phyloP scores from a whole-genome alignment of 2,888 invertebrate species.

The Amphipoea oculea region DNA sequence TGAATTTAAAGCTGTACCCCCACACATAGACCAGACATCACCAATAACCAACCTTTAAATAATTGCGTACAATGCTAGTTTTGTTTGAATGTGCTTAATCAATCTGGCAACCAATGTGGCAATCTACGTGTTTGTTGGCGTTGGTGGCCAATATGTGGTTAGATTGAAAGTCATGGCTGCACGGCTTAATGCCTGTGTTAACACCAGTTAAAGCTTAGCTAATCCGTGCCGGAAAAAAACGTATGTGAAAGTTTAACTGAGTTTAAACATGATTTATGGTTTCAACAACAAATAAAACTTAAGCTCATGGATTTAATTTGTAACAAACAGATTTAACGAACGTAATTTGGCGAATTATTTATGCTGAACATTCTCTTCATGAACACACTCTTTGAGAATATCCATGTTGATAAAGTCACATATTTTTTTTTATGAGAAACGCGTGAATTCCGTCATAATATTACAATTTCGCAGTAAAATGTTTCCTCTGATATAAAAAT shows the following conservation, averaged over 20 bases:
- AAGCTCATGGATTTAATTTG: constrained; percentile 24
- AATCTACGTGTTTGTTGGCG: constrained; percentile 28
- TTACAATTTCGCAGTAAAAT: constrained; percentile 18
- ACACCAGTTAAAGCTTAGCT: constrained; percentile 52
- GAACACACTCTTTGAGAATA: constrained; percentile 18
- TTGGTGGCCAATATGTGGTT: constrained; percentile 42
- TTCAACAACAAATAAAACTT: constrained; percentile 24
- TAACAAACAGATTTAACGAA: neutral
- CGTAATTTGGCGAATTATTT: constrained; percentile 5
- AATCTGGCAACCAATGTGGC: constrained; percentile 27
- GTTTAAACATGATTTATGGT: constrained; percentile 38
- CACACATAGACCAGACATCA: constrained; percentile 6
- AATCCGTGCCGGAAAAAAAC: constrained; percentile 45
- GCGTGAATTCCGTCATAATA: neutral
- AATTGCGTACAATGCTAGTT: constrained; percentile 8
- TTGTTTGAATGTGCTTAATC: constrained; percentile 5
- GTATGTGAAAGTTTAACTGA: constrained; percentile 25
- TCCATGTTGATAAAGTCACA: neutral
- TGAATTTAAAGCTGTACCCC: constrained; percentile 32
- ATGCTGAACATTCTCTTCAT: neutral
- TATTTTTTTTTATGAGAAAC: neutral
- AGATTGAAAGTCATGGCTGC: constrained; percentile 43
- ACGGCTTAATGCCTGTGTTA: constrained; percentile 48
- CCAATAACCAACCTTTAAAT: constrained; percentile 29
- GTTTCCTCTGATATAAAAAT: constrained; percentile 24